Percentiles rank a stretch among this genome's conserved stretches.
These are phyloP conservation scores for Melanotaenia parkinsoni DNA, from an alignment of 2,797 vertebrate species.

Conservation along the genomic window DNA sequence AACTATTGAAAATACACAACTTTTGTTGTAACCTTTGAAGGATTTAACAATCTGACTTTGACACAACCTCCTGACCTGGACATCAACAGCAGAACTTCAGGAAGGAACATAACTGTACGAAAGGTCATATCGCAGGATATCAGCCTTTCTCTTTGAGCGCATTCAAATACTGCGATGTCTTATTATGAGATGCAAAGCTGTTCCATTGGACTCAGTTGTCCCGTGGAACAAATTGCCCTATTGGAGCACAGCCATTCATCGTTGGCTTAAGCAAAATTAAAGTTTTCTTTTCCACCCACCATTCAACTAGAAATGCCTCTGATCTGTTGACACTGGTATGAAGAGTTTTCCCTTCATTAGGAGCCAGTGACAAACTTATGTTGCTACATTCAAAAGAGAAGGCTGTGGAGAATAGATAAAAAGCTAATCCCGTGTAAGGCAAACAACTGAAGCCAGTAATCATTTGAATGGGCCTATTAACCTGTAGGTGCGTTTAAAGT, in stretches of 20 bases:
- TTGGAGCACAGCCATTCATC: slow-evolving; percentile 22
- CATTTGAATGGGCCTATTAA: background rate
- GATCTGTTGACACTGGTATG: slow-evolving; percentile 7
- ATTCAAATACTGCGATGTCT: slow-evolving; percentile 15
- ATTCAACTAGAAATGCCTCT: slow-evolving; percentile 25
- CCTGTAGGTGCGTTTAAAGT: background rate
- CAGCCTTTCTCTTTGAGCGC: background rate
- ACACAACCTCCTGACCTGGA: background rate
- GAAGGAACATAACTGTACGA: background rate
- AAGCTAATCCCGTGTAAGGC: background rate
- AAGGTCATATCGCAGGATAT: background rate
- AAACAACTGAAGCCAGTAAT: background rate
- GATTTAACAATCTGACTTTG: background rate
- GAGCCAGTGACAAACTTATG: background rate
- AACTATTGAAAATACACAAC: background rate
- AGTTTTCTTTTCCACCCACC: slow-evolving; percentile 35
- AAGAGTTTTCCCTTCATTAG: slow-evolving; percentile 12
- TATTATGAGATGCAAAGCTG: slow-evolving; percentile 55
- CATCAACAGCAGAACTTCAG: background rate
- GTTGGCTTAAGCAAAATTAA: slow-evolving; percentile 18
- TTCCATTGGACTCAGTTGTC: slow-evolving; percentile 36
- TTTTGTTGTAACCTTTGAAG: background rate
- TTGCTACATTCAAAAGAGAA: slow-evolving; percentile 5
- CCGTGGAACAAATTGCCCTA: slow-evolving; percentile 45
- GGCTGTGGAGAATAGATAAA: background rate